Evolutionary conservation across 2,888 invertebrate species (phyloP).

Genomic region (Phortica magna): DNA sequence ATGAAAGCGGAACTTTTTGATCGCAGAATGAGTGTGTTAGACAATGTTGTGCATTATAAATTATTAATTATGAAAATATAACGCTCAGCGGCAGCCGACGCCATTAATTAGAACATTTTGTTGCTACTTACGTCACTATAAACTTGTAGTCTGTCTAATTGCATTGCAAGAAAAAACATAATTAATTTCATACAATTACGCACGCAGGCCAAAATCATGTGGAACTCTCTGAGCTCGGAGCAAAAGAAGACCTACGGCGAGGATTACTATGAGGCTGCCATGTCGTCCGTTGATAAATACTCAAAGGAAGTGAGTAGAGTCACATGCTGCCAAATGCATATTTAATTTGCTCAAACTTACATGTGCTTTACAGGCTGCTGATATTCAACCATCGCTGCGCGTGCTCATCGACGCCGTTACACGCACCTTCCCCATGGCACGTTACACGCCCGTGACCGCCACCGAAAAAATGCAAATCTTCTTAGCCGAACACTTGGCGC

Average conservation of each 20-base stretch:
- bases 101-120: not conserved
- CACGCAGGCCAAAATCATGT: conserved; percentile 87
- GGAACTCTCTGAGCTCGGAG: conserved; percentile 87
- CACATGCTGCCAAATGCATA: not conserved
- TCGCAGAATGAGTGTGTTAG: not conserved
- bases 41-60: conserved; percentile 43
- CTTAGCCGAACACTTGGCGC: conserved; percentile 89
- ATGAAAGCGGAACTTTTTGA: not conserved
- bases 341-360: not conserved
- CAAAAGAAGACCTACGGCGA: conserved; percentile 89
- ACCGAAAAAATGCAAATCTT: conserved; percentile 88
- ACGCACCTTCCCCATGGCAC: conserved; percentile 89
- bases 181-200: conserved; percentile 45
- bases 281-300: conserved; percentile 88
- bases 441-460: conserved; percentile 90
- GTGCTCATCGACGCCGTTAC: conserved; percentile 88
- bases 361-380: conserved; percentile 82
- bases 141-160: conserved; percentile 46
- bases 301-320: conserved; percentile 80
- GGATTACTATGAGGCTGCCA: conserved; percentile 89
- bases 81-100: not conserved
- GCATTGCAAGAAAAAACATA: not conserved
- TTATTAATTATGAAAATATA: conserved; percentile 32
- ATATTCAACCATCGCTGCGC: conserved; percentile 86
- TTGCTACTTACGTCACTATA: conserved; percentile 51